Conservation (phyloP, 2,888 invertebrate species). For the Abscondita cerata region DNA sequence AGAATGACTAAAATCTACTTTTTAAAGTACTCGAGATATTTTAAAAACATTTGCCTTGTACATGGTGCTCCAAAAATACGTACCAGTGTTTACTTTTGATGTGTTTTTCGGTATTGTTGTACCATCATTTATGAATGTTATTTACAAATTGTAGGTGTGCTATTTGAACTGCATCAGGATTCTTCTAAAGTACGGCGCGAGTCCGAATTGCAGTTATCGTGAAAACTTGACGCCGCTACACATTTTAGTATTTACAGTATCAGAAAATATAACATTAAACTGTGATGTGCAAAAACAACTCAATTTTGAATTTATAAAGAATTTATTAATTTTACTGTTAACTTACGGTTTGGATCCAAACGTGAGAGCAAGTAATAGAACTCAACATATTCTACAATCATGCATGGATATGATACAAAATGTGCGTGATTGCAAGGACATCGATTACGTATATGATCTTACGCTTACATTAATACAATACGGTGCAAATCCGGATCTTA, state of each 20-base stretch:
- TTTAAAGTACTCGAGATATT: too few species aligned
- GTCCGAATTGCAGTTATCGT: constrained; percentile 75
- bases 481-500: constrained; percentile 76
- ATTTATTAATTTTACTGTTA: constrained; percentile 68
- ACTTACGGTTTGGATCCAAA: constrained; percentile 74
- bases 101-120: too few species aligned
- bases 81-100: too few species aligned
- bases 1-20: too few species aligned
- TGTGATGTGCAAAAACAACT: constrained; percentile 71
- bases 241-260: constrained; percentile 74
- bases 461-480: constrained; percentile 75
- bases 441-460: constrained; percentile 73
- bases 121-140: too few species aligned
- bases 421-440: constrained; percentile 70
- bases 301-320: constrained; percentile 75
- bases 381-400: constrained; percentile 74
- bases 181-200: constrained; percentile 73
- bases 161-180: constrained; percentile 75
- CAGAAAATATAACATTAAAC: constrained; percentile 73
- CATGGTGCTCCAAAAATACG: too few species aligned
- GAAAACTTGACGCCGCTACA: constrained; percentile 73
- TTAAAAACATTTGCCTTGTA: too few species aligned
- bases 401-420: constrained; percentile 74
- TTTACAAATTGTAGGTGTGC: constrained; percentile 62
- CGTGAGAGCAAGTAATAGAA: constrained; percentile 65